A percentile compares a stretch with the other conserved stretches of the same genome.
These are phyloP conservation scores for Tetramorium parvispinum DNA, from an alignment of 1,140 invertebrate genomes.

Conservation along the genomic window DNA sequence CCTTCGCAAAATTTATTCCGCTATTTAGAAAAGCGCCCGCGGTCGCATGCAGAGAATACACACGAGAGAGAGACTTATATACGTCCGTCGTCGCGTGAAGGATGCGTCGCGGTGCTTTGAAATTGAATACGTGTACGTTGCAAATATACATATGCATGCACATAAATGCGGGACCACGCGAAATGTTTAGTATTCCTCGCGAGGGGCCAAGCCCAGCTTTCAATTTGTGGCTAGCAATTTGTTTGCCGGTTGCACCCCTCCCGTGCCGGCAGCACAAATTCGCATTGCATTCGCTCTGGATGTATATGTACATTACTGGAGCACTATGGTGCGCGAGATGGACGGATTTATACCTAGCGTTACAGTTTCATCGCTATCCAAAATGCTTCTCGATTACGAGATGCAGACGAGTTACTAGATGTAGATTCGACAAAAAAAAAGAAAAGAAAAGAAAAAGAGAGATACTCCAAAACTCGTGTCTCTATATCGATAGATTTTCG, in stretches of 20 bases:
- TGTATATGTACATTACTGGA: background rate
- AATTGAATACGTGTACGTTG: conserved; percentile 27
- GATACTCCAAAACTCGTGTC: background rate
- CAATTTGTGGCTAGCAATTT: conserved; percentile 83
- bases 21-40: conserved; percentile 1
- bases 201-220: conserved; percentile 75
- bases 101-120: conserved; percentile 29
- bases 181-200: conserved; percentile 83
- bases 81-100: conserved; percentile 51
- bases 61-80: conserved; percentile 11
- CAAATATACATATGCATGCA: conserved; percentile 12
- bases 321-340: background rate
- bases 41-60: background rate
- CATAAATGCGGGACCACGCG: conserved; percentile 38
- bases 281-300: conserved; percentile 19
- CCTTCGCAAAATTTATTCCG: background rate
- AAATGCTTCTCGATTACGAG: background rate
- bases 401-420: background rate
- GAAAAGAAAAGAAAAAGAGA: background rate
- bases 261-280: conserved; percentile 35
- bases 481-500: background rate
- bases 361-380: background rate
- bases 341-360: conserved; percentile 13
- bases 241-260: conserved; percentile 62
- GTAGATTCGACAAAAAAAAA: background rate